phyloP scores from a whole-genome alignment of 2,113 vertebrate species.

The Ploceus nigricollis region DNA sequence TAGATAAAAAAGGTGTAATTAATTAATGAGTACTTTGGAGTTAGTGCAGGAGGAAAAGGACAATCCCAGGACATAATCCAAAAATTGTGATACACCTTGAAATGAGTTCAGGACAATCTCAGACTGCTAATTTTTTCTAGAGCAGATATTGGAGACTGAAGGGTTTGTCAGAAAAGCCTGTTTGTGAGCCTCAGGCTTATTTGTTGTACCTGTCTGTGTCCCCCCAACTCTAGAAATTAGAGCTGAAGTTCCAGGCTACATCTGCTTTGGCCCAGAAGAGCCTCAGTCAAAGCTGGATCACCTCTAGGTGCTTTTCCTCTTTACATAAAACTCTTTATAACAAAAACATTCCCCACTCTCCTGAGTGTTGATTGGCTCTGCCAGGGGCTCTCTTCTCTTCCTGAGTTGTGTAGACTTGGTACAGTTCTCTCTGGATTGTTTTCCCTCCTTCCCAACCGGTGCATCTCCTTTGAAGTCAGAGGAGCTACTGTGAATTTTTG shows the following conservation, averaged over 20 bases:
- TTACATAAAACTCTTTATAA: background rate
- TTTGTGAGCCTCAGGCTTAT: background rate
- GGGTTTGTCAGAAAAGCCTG: background rate
- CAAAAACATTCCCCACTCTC: background rate
- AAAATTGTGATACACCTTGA: background rate
- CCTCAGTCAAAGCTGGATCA: background rate
- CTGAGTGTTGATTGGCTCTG: background rate
- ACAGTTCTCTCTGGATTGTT: background rate
- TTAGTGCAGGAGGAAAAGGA: background rate
- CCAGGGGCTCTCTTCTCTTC: background rate
- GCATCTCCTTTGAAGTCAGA: constrained; percentile 52
- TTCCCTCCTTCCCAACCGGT: background rate
- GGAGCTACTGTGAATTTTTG: constrained; percentile 47
- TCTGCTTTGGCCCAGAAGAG: background rate
- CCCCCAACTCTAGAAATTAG: background rate
- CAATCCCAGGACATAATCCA: background rate
- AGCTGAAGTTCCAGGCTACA: background rate
- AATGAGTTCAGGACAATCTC: background rate
- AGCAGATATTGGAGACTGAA: background rate
- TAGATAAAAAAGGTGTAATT: background rate
- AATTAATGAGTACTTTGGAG: background rate
- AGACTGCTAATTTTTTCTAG: background rate
- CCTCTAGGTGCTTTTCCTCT: background rate
- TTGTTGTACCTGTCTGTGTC: background rate
- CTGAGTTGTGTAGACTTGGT: background rate